Conservation (phyloP, 2,113 vertebrate species). For the Microcebus lehilahytsara region DNA sequence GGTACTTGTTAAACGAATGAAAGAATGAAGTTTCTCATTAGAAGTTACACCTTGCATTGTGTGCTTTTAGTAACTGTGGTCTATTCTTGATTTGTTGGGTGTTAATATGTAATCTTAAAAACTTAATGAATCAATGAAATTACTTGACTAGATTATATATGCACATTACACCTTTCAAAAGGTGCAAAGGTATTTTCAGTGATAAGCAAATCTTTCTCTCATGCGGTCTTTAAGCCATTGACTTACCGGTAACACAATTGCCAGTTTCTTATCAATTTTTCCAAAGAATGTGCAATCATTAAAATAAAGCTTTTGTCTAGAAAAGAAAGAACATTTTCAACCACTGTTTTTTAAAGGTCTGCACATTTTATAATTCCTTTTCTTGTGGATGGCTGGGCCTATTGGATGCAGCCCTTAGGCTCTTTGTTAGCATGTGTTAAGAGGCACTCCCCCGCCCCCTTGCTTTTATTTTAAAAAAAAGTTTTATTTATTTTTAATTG, state of each 20-base stretch:
- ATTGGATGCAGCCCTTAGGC: background rate
- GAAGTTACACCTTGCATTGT: background rate
- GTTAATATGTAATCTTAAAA: background rate
- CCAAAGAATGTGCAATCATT: background rate
- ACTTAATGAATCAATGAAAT: background rate
- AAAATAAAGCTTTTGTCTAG: constrained; percentile 36
- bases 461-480: background rate
- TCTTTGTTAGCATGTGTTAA: background rate
- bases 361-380: background rate
- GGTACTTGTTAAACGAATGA: background rate
- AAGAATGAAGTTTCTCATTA: background rate
- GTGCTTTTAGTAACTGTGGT: constrained; percentile 5
- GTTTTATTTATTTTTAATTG: background rate
- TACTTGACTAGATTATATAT: background rate
- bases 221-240: background rate
- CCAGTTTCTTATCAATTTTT: background rate
- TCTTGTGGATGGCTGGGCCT: background rate
- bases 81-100: background rate
- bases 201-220: background rate
- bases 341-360: background rate
- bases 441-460: background rate
- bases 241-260: background rate
- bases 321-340: constrained; percentile 35
- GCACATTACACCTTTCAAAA: background rate
- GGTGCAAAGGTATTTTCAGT: background rate